phyloP scores from a whole-genome alignment of 2,888 invertebrate species.

The Gastracanthus pulcherrimus region DNA sequence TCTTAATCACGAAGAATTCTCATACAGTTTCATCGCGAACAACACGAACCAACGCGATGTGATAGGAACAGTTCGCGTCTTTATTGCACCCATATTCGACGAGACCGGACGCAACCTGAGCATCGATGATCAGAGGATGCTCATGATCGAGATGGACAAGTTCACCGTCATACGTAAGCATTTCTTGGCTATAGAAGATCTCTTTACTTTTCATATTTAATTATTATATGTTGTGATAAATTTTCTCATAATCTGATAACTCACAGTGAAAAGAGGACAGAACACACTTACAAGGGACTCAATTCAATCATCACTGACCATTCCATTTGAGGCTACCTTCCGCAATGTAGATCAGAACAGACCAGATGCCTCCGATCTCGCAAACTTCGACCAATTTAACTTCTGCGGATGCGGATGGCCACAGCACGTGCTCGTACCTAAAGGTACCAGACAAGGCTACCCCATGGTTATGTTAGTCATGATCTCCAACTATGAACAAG shows the following conservation, averaged over 20 bases:
- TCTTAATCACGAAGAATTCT: conserved; percentile 86
- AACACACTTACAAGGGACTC: conserved; percentile 85
- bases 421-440: conserved; percentile 88
- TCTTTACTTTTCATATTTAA: too few relatives aligned
- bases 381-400: conserved; percentile 80
- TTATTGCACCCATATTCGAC: conserved; percentile 84
- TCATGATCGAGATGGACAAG: conserved; percentile 87
- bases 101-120: conserved; percentile 83
- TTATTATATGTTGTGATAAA: too few relatives aligned
- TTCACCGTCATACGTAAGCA: conserved; percentile 83
- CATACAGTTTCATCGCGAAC: conserved; percentile 82
- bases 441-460: conserved; percentile 84
- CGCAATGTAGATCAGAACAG: conserved; percentile 88
- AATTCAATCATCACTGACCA: conserved; percentile 88
- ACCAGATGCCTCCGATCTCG: conserved; percentile 78
- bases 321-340: conserved; percentile 89
- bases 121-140: conserved; percentile 81
- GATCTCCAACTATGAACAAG: conserved; percentile 86
- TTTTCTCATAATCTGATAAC: too few relatives aligned
- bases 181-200: conserved; percentile 59
- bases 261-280: conserved; percentile 84
- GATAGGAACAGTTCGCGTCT: conserved; percentile 85
- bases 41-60: conserved; percentile 78
- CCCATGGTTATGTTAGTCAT: conserved; percentile 86
- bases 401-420: conserved; percentile 96